These are phyloP conservation scores for Dromaius novaehollandiae DNA, from an alignment of 2,113 vertebrate genomes.

Conservation along the genomic window DNA sequence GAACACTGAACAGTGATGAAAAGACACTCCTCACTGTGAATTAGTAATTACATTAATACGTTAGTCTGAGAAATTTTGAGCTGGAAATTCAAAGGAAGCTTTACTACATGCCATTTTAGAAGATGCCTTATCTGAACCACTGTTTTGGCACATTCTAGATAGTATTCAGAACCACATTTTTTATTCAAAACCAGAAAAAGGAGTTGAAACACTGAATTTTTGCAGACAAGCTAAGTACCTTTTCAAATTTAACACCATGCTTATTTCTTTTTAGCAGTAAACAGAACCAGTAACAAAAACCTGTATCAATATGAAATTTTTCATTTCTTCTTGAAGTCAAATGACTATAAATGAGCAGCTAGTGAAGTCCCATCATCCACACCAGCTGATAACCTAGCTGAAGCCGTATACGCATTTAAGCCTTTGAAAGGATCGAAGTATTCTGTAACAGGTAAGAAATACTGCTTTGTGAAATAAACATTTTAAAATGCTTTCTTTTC, in stretches of 20 bases:
- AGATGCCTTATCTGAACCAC: not conserved
- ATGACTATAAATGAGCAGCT: not conserved
- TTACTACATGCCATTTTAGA: not conserved
- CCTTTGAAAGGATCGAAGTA: not conserved
- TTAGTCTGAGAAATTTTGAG: not conserved
- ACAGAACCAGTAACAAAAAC: not conserved
- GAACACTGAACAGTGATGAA: not conserved
- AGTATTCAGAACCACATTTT: not conserved
- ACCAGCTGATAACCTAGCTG: not conserved
- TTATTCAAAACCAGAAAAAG: not conserved
- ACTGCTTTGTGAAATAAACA: conserved; percentile 15
- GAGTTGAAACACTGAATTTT: not conserved
- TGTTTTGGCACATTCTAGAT: not conserved
- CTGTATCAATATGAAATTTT: not conserved
- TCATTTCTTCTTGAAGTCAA: not conserved
- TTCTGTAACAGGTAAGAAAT: not conserved
- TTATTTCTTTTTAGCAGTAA: not conserved
- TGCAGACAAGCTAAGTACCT: not conserved
- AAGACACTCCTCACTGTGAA: not conserved
- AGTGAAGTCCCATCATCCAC: not conserved
- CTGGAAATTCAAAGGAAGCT: not conserved
- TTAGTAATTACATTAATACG: not conserved
- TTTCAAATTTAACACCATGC: not conserved
- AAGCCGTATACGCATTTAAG: not conserved
- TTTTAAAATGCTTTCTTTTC: conserved; percentile 14